A percentile compares a stretch with the other conserved stretches of the same genome.
Evolutionary conservation across 2,888 invertebrate species (phyloP).

Genomic region (Eristalis pertinax): DNA sequence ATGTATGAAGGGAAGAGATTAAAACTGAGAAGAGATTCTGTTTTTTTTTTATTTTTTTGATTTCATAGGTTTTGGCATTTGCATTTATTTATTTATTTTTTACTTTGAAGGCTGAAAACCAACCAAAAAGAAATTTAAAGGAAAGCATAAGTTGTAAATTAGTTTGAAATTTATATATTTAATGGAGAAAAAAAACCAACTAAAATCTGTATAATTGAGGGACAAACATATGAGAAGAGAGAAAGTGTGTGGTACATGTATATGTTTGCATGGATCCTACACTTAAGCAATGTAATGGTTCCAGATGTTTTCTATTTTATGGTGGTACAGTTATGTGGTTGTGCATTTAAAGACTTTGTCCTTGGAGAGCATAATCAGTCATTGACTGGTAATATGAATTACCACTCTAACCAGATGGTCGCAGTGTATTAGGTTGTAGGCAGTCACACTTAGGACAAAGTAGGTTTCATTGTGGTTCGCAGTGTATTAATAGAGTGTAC

Average conservation of each 20-base stretch:
- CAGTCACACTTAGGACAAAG: no score
- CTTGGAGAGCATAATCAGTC: not conserved
- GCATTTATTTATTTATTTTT: conserved; percentile 33
- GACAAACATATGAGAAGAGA: conserved; percentile 38
- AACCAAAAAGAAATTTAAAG: conserved; percentile 71
- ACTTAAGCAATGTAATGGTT: conserved; percentile 54
- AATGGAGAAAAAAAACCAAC: not conserved
- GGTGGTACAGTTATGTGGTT: not conserved
- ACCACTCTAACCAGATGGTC: no score
- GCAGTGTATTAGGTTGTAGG: no score
- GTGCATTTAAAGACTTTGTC: not conserved
- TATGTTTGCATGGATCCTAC: conserved; percentile 38
- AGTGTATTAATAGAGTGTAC: no score
- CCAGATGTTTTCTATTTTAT: conserved; percentile 30
- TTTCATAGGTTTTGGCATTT: conserved; percentile 65
- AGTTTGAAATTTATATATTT: conserved; percentile 37
- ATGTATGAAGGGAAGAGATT: conserved; percentile 38
- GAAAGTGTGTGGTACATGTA: not conserved
- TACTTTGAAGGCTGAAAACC: conserved; percentile 69
- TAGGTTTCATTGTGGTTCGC: no score
- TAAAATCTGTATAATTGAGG: conserved; percentile 37
- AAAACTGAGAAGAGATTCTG: conserved; percentile 65
- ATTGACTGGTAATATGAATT: not conserved
- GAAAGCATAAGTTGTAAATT: conserved; percentile 70
- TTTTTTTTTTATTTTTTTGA: conserved; percentile 50